Base-by-base conservation (phyloP, 2,113 vertebrate species). In the Ancistrus triradiatus region DNA sequence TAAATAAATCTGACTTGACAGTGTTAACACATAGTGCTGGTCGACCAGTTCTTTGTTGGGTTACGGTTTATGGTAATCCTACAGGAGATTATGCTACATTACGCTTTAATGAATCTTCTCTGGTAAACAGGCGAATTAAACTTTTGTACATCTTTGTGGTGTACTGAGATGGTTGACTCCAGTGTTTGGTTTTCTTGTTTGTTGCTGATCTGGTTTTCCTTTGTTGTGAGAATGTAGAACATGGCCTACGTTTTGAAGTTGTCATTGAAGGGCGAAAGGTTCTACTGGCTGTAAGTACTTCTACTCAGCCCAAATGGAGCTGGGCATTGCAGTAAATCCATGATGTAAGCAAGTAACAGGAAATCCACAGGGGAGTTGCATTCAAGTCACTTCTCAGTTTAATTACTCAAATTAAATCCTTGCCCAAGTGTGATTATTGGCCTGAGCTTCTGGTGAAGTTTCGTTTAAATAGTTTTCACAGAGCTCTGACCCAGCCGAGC, bases 341-440 rank as follows among this genome's bases (percentile, higher is more conserved):
- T 22, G 38, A 35, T 56, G 65, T 44, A 58, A 31, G n/a, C n/a
- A 11, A 56, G 73, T 67, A 72, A 74, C 33, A 40, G 17, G 67
- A 73, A 72, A 14, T 43, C 72, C 71, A 64, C 58, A 33, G 56
- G 71, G 46, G 73, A 35, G 35, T 27, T 33, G 72, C 59, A 15
- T 55, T 40, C 25, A 58, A 37, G 8, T 67, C 21, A 31, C 52
- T 76, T 46, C 49, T 78, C 59, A 72, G 70, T 76, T 77, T 21
- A 76, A 71, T 64, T 55, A 7, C 64, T 59, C 43, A 66, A 68
- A 71, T 70, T 73, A 68, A 83, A 75, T 71, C 72, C 72, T 74
- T 78, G 73, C 68, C 72, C 33, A 14, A 28, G 70, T 62, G 65
- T 66, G 61, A 66, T 51, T 74, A 78, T 68, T 74, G 81, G 59